phyloP scores from a whole-genome alignment of 2,888 invertebrate species.

The Euspilapteryx auroguttella region DNA sequence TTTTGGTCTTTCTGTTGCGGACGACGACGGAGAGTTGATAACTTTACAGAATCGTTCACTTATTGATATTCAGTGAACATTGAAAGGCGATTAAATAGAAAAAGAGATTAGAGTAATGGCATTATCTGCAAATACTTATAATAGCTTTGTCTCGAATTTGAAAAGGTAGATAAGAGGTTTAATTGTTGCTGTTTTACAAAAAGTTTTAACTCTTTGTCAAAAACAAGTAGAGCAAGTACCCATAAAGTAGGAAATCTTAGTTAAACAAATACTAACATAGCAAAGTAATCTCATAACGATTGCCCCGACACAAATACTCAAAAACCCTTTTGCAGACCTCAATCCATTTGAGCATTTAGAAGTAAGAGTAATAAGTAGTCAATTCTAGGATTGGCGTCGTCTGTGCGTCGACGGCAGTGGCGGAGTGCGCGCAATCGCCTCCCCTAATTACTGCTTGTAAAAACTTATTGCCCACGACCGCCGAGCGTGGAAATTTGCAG shows the following conservation, averaged over 20 bases:
- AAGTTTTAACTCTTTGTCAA: too few species aligned
- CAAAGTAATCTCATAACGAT: neutral
- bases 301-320: neutral
- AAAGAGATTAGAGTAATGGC: too few species aligned
- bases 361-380: too few species aligned
- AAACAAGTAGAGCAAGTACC: too few species aligned
- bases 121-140: too few species aligned
- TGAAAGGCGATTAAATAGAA: too few species aligned
- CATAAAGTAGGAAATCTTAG: too few species aligned
- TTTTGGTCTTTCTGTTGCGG: conserved; percentile 25
- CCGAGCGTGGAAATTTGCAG: neutral
- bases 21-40: conserved; percentile 16
- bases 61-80: neutral
- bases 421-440: conserved; percentile 26
- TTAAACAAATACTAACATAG: too few species aligned
- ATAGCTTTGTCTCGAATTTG: too few species aligned
- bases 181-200: too few species aligned
- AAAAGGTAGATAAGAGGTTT: too few species aligned
- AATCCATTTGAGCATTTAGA: conserved; percentile 1
- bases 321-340: neutral
- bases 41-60: conserved; percentile 4
- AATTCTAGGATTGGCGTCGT: too few species aligned
- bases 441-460: conserved; percentile 47
- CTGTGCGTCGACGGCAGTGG: neutral
- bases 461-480: conserved; percentile 39